Percentiles rank a stretch among this genome's conserved stretches.
Evolutionary conservation across 1,140 invertebrate species (phyloP).

Genomic region (Phthorimaea operculella): DNA sequence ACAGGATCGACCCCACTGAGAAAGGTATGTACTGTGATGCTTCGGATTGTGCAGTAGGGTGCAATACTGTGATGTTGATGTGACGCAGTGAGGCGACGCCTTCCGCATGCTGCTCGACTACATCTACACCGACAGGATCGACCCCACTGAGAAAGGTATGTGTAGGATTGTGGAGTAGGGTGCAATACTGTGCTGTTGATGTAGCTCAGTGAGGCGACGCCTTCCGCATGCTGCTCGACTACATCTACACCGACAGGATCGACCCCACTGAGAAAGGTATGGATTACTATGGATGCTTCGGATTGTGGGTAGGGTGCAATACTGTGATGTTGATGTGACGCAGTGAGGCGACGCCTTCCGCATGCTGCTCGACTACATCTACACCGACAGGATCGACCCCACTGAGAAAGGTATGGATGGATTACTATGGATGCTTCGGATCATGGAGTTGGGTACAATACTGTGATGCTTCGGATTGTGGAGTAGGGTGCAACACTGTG

Average conservation of each 20-base stretch:
- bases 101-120: conserved; percentile 95
- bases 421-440: no score
- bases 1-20: conserved; percentile 89
- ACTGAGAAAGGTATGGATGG: conserved; percentile 82
- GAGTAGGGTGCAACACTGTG: no score
- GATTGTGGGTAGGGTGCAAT: no score
- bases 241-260: conserved; percentile 95
- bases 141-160: conserved; percentile 84
- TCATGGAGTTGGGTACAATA: no score
- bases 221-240: conserved; percentile 93
- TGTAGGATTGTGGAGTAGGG: no score
- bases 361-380: conserved; percentile 95
- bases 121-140: conserved; percentile 95
- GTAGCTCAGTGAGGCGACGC: conserved; percentile 86
- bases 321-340: no score
- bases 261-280: conserved; percentile 86
- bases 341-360: conserved; percentile 93
- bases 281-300: no score
- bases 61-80: no score
- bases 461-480: no score
- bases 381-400: conserved; percentile 93
- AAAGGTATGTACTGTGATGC: no score
- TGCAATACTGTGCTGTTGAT: conserved; percentile 79
- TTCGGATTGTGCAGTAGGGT: no score
- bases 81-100: no score